Evolutionary conservation across 2,797 vertebrate genomes (phyloP).

Genomic region (Aldrovandia affinis): DNA sequence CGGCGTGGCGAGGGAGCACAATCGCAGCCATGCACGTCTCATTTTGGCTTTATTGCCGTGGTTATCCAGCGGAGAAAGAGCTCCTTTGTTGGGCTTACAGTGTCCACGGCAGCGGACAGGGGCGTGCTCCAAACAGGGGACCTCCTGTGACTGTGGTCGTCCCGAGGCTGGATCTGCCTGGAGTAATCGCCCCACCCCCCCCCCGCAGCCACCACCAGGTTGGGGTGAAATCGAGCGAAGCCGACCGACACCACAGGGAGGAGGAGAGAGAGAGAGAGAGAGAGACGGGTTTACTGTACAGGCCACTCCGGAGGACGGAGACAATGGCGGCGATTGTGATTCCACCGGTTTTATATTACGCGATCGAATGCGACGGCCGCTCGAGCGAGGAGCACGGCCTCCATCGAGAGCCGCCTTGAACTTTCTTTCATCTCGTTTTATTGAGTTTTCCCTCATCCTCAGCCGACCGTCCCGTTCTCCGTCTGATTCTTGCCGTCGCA

Average conservation of each 20-base stretch:
- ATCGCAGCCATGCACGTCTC: constrained; percentile 42
- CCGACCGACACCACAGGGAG: constrained; percentile 90
- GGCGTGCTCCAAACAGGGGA: constrained; percentile 95
- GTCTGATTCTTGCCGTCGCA: background rate
- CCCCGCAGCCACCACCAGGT: constrained; percentile 78
- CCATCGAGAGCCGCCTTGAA: constrained; percentile 73
- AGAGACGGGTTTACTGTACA: constrained; percentile 35
- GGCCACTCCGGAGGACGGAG: constrained; percentile 27
- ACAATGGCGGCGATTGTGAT: constrained; percentile 67
- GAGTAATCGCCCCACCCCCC: constrained; percentile 88
- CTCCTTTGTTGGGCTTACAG: constrained; percentile 40
- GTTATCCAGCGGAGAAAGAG: constrained; percentile 5
- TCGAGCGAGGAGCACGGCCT: constrained; percentile 71
- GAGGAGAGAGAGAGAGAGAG: constrained; percentile 38
- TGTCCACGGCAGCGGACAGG: constrained; percentile 72
- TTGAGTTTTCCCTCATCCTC: constrained; percentile 31
- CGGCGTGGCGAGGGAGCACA: constrained; percentile 42
- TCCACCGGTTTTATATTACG: constrained; percentile 76
- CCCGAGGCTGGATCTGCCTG: constrained; percentile 96
- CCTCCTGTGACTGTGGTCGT: constrained; percentile 94
- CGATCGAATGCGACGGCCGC: constrained; percentile 73
- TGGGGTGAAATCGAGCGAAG: constrained; percentile 96
- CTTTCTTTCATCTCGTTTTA: constrained; percentile 43
- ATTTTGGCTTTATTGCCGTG: constrained; percentile 17
- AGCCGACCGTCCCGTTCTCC: background rate